Evolutionary conservation across 2,113 vertebrate genomes (phyloP).

Genomic region (Cettia cetti): DNA sequence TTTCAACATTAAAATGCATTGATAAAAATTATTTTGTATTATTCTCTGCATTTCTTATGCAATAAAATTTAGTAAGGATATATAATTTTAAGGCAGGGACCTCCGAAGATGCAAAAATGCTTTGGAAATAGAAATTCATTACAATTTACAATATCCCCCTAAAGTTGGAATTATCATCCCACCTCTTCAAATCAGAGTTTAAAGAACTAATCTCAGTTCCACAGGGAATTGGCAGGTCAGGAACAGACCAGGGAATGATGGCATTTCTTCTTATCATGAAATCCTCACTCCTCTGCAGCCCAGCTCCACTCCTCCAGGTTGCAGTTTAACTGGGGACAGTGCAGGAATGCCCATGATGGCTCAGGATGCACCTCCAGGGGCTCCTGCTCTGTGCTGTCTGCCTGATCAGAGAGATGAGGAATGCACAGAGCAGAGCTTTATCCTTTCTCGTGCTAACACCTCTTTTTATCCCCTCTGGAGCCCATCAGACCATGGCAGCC

Average conservation of each 20-base stretch:
- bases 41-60: background rate
- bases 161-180: background rate
- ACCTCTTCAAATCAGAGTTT: background rate
- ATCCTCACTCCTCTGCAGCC: background rate
- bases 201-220: background rate
- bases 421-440: rapidly evolving
- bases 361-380: rapidly evolving
- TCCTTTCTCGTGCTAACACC: rapidly evolving
- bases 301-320: background rate
- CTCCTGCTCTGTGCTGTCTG: background rate
- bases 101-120: background rate
- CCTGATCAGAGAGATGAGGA: background rate
- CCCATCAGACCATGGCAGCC: background rate
- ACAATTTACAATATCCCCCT: background rate
- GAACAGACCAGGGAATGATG: background rate
- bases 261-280: background rate
- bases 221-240: background rate
- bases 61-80: background rate
- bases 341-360: rapidly evolving
- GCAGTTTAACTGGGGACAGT: background rate
- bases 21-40: background rate
- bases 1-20: background rate
- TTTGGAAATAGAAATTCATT: background rate
- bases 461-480: background rate
- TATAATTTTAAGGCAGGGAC: background rate